Percentiles rank a stretch among this genome's conserved stretches.
Conservation (phyloP, 2,888 invertebrate species). For the Fragum fragum region DNA sequence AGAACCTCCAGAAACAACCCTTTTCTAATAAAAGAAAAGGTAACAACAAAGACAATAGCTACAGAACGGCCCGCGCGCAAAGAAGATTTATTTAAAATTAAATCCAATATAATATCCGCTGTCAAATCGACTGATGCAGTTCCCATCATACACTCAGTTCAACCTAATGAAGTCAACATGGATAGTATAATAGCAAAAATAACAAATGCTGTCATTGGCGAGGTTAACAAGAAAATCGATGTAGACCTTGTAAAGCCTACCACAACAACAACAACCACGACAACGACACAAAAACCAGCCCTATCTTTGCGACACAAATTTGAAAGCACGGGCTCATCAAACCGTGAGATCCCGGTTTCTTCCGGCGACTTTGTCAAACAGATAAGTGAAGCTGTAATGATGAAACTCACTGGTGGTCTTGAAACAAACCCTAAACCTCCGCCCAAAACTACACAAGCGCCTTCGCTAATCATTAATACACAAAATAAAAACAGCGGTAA, state of each 20-base stretch:
- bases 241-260: background rate
- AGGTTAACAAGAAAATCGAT: background rate
- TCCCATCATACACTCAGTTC: background rate
- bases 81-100: background rate
- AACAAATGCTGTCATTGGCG: background rate
- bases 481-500: background rate
- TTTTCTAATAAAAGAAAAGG: background rate
- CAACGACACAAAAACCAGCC: background rate
- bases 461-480: background rate
- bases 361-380: background rate
- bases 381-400: conserved; percentile 5
- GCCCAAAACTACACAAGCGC: background rate
- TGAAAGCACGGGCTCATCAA: background rate
- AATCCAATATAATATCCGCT: background rate
- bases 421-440: background rate
- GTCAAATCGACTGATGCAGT: background rate
- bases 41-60: background rate
- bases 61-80: background rate
- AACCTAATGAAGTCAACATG: background rate
- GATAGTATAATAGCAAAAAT: conserved; percentile 9
- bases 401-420: background rate
- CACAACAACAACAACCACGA: conserved; percentile 8
- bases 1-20: background rate
- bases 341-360: background rate
- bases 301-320: background rate